A percentile compares a stretch with the other conserved stretches of the same genome.
Evolutionary conservation across 1,140 invertebrate genomes (phyloP).

Genomic region (Dolichoris vasculosae): DNA sequence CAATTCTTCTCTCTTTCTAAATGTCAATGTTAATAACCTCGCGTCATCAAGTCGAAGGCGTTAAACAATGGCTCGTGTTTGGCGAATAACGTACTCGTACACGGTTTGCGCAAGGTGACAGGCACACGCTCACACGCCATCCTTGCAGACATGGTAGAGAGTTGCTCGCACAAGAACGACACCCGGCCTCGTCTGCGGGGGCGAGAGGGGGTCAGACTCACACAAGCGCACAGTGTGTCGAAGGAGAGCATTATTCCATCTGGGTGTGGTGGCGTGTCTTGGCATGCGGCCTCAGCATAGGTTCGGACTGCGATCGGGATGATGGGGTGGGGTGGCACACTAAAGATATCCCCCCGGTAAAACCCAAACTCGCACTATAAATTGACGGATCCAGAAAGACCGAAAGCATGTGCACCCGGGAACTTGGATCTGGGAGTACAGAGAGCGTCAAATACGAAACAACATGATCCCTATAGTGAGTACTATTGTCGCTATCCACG

Average conservation of each 20-base stretch:
- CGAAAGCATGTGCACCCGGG: constrained; percentile 61
- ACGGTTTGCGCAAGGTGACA: constrained; percentile 22
- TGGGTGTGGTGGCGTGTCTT: constrained; percentile 62
- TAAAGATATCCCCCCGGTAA: constrained; percentile 49
- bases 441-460: constrained; percentile 15
- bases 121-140: background rate
- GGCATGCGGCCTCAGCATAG: constrained; percentile 5
- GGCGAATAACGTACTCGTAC: background rate
- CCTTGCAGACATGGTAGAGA: background rate
- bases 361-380: constrained; percentile 65
- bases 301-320: constrained; percentile 33
- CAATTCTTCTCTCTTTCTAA: constrained; percentile 12
- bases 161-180: background rate
- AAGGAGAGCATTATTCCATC: constrained; percentile 65
- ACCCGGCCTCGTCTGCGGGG: background rate
- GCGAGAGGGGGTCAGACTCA: background rate
- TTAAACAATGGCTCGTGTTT: constrained; percentile 25
- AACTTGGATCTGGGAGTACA: constrained; percentile 53
- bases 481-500: constrained; percentile 7
- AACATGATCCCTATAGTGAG: constrained; percentile 57
- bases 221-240: constrained; percentile 37
- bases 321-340: constrained; percentile 64
- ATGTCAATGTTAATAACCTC: constrained; percentile 51
- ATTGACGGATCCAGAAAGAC: constrained; percentile 66
- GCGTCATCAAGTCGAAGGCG: background rate